Conservation (phyloP, 2,113 vertebrate species). For the Catharus minimus region DNA sequence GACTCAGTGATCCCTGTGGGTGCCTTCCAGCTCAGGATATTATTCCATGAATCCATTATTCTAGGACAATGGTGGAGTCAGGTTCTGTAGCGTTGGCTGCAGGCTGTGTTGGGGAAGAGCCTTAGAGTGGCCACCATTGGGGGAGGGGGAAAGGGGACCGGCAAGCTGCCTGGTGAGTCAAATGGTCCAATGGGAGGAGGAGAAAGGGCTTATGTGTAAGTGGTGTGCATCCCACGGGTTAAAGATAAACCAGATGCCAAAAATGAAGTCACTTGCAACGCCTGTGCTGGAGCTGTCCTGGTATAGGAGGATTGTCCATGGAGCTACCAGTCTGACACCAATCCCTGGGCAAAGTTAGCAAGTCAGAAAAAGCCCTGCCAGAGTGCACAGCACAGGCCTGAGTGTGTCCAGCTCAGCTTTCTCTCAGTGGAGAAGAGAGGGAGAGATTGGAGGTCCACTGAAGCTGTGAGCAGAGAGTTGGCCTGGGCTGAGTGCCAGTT, state of each 20-base stretch:
- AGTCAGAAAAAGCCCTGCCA: not conserved
- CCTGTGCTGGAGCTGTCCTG: not conserved
- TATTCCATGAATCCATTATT: not conserved
- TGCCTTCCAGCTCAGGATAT: not conserved
- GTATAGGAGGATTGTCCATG: not conserved
- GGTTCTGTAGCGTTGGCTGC: not conserved
- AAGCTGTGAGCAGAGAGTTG: not conserved
- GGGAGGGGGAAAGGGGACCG: rapidly evolving
- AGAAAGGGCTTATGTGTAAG: not conserved
- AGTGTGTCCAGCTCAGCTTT: not conserved
- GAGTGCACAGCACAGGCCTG: rapidly evolving
- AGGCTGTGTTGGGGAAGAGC: no score
- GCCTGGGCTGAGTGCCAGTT: not conserved
- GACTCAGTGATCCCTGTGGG: rapidly evolving
- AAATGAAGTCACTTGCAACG: not conserved
- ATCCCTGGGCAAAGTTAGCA: not conserved
- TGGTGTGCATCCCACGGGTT: not conserved
- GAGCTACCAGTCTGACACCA: not conserved
- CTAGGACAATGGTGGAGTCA: rapidly evolving
- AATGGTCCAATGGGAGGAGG: not conserved
- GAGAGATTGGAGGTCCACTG: rapidly evolving
- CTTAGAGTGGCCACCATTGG: rapidly evolving
- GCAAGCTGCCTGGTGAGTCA: not conserved
- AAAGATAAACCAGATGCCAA: not conserved
- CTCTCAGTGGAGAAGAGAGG: not conserved